These are phyloP conservation scores for Cephus rjabovi DNA, from an alignment of 2,888 invertebrate species.

Conservation along the genomic window DNA sequence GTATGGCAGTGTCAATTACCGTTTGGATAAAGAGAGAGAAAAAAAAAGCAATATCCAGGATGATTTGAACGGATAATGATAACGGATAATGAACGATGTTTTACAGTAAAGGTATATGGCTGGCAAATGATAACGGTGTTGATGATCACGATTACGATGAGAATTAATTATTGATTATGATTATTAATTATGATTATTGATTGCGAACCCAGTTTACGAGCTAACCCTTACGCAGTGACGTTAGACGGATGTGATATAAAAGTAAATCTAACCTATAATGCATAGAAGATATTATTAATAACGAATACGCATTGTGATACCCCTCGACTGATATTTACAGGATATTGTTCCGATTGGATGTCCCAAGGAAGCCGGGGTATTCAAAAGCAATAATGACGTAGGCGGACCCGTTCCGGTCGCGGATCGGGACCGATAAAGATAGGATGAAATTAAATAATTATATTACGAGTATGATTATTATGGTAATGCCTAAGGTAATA, in stretches of 20 bases:
- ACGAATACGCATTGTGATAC: slow-evolving; percentile 56
- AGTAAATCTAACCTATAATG: slow-evolving; percentile 28
- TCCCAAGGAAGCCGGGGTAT: slow-evolving; percentile 65
- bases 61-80: background rate
- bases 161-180: slow-evolving; percentile 28
- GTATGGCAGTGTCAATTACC: slow-evolving; percentile 49
- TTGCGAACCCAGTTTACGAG: slow-evolving; percentile 33
- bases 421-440: slow-evolving; percentile 42
- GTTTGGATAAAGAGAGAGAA: slow-evolving; percentile 25
- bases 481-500: slow-evolving; percentile 2
- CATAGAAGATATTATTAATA: slow-evolving; percentile 23
- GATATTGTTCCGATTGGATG: slow-evolving; percentile 65
- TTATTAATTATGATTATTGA: slow-evolving; percentile 38
- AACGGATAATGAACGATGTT: background rate
- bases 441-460: slow-evolving; percentile 19
- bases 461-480: slow-evolving; percentile 8
- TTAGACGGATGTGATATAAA: slow-evolving; percentile 48
- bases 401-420: slow-evolving; percentile 41
- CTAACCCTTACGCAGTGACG: slow-evolving; percentile 26
- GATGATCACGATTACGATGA: background rate
- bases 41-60: slow-evolving; percentile 25
- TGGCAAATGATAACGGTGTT: background rate
- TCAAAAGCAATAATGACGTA: slow-evolving; percentile 65
- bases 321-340: slow-evolving; percentile 65
- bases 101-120: slow-evolving; percentile 5